These are phyloP conservation scores for Spodoptera littoralis DNA, from an alignment of 2,888 invertebrate species.

Conservation along the genomic window DNA sequence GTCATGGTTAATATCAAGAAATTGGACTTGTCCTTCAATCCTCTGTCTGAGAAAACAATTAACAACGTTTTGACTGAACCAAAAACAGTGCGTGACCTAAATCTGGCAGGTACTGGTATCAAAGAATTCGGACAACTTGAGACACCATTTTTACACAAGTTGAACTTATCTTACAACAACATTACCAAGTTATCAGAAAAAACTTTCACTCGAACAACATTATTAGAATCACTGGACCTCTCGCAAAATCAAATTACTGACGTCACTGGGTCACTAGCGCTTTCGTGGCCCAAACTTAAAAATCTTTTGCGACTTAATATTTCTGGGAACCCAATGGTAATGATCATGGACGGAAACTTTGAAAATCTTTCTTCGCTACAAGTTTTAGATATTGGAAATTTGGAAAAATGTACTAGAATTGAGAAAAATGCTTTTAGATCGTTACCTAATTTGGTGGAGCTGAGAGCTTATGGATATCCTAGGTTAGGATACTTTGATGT, in stretches of 20 bases:
- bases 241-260: conserved; percentile 91
- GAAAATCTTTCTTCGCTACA: conserved; percentile 91
- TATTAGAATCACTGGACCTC: conserved; percentile 93
- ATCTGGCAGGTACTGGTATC: conserved; percentile 94
- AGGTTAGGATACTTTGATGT: conserved; percentile 95
- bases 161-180: conserved; percentile 94
- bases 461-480: conserved; percentile 93
- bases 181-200: conserved; percentile 90
- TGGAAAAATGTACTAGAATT: conserved; percentile 92
- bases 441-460: conserved; percentile 91
- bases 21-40: conserved; percentile 95
- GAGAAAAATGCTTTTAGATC: conserved; percentile 94
- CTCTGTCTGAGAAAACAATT: conserved; percentile 92
- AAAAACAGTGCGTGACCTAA: conserved; percentile 94
- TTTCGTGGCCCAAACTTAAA: conserved; percentile 91
- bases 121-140: conserved; percentile 91
- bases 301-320: conserved; percentile 93
- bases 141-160: conserved; percentile 94
- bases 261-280: conserved; percentile 89
- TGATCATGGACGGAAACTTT: conserved; percentile 93
- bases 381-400: conserved; percentile 90
- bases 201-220: conserved; percentile 93
- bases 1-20: conserved; percentile 96
- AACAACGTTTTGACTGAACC: conserved; percentile 95
- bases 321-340: conserved; percentile 94